Base-by-base conservation (phyloP, 2,797 vertebrate species). In the Karalla daura region DNA sequence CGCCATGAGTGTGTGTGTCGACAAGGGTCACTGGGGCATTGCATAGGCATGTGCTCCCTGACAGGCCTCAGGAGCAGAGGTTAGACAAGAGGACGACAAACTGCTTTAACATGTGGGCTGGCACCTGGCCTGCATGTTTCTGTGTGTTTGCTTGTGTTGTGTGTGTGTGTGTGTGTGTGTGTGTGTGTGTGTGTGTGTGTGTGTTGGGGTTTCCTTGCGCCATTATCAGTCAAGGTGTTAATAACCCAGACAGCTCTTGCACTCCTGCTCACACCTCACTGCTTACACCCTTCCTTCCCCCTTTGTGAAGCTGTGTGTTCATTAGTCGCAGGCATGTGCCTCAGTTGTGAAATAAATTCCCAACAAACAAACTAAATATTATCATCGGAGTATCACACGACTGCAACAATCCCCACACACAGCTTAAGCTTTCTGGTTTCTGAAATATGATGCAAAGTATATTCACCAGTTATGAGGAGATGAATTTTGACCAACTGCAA, bases 31-130 rank as follows among this genome's bases (percentile, higher is more conserved):
- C 59, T 43, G 80, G 85, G 88, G 72, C 77, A 73, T 78, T 81
- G 70, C 80, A 80, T 49, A 85, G 91, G 90, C 91, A 91, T 92
- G 83, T 90, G 91, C 90, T 81, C 45, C 78, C 80, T 87, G 85
- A 80, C 85, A 80, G 85, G 78, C 71, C 62, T 47, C 69, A 76
- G 81, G 86, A 79, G 74, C 85, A 88, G 76, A 85, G 90, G 88
- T 93, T 85, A 89, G 88, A 81, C 72, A 75, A 89, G 81, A 63
- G 63, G 64, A 80, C 80, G 76, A 86, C 74, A 90, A 92, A 92
- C 78, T 60, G 49, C 70, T 87, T 88, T 84, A 91, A 86, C 91
- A 91, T 86, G 83, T 91, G 90, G 54, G 45, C 83, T 80, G 71
- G 51, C 77, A 84, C 80, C 80, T 83, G 78, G 74, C 47, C 73